Base-by-base conservation (phyloP, 2,888 invertebrate genomes). In the Oligia latruncula region DNA sequence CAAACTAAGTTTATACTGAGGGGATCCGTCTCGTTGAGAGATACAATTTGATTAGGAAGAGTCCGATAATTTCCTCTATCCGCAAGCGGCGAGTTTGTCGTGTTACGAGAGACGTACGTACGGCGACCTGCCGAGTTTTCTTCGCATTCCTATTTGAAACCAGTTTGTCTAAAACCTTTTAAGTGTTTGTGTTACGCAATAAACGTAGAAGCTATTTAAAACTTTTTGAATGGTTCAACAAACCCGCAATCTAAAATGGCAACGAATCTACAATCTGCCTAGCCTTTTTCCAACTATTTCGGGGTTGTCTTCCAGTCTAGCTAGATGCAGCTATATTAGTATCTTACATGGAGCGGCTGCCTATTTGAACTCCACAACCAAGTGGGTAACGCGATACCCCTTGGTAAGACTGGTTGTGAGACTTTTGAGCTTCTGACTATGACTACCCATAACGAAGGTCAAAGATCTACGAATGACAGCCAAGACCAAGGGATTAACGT, bases 21-120 rank as follows among this genome's bases (percentile, higher is more conserved):
- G 65, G 49, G 64, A 70, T 43, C 49, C 75, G 64, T 29, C 72
- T 76, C 52, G 60, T 73, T 73, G 65, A 65, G 29, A 65, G 60
- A 70, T 60, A 71, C 73, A 82, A 58, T 35, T 72, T 82, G 82
- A 83, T 82, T 83, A 80, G 68, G 83, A 80, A 83, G 43, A 65
- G n/a, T 81, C 35, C 65, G 72, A 77, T 80, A 83, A 73, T 83
- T 77, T 77, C 65, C 83, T 80, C 73, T 66, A 71, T 82, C 82
- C 73, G 70, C 23, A 55, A 73, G 52, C 58, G 70, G 60, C 60
- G 5, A 49, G 71, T 67, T 81, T 72, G 77, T 77, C 71, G 49
- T 58, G 49, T 82, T 78, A 82, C 82, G 43, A n/a, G n/a, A n/a
- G n/a, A 43, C 43, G 8, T 43, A 43, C 8, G 77, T 68, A 20